Evolutionary conservation across 2,113 vertebrate genomes (phyloP), one percentile per base, ranked within the genome.

Genomic region (Cryptotis parvus): DNA sequence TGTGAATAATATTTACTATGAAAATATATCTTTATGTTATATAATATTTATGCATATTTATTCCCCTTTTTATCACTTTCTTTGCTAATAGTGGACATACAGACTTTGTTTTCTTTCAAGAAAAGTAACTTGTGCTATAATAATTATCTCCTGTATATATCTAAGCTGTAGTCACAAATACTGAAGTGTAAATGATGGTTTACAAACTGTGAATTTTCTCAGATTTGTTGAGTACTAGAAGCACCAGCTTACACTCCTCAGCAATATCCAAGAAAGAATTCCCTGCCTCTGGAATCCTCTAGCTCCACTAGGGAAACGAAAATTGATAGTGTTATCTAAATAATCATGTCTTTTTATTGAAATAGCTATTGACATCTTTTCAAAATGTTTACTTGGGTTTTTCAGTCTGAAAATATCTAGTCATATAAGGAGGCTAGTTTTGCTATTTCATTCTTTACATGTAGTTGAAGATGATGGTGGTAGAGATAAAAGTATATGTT

Each of bases 131-230:
- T 3, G 7, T 68, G 1, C 20, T 66, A 45, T 45, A 77, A 72
- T 22, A 87, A 89, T 83, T 63, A 87, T 31, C 16, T 9, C 78
- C 33, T 77, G 0, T 0, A 86, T 72, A 78, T 16, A 66, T 6
- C 55, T 82, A 72, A 15, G 45, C 14, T 75, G 31, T 26, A 61
- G 9, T 61, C 33, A 39, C 16, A 81, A 66, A 27, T 9, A 9
- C 49, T 84, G 39, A 83, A 65, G 3, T 18, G 27, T 2, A 49
- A 84, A 76, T 69, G 9, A 4, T 55, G 8, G 29, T 61, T 78
- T 83, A 24, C 37, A 75, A 91, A 85, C 43, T 72, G 55, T 33
- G 24, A 92, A 29, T 16, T 55, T 37, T 77, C 87, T 66, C 22
- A 70, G 3, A 65, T 87, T 87, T 66, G 10, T 33, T 39, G 3